A percentile compares a stretch with the other conserved stretches of the same genome.
Conservation (phyloP, 2,888 invertebrate genomes). For the Thyatira batis region DNA sequence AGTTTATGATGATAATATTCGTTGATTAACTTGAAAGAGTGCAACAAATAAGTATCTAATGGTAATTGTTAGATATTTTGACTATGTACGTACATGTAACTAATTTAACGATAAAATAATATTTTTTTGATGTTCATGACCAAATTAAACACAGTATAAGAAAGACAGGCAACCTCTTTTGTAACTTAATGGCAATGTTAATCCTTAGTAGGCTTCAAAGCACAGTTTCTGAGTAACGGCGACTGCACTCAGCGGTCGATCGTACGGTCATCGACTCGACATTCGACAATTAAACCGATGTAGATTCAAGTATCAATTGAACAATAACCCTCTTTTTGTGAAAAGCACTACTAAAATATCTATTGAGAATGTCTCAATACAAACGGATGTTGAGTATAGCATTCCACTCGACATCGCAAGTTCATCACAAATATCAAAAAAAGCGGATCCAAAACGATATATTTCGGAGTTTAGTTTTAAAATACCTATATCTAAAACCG, state of each 20-base stretch:
- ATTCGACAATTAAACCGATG: slow-evolving; percentile 69
- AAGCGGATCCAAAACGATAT: too few species aligned
- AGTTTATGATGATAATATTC: not conserved
- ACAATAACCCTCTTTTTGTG: slow-evolving; percentile 19
- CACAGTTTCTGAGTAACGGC: slow-evolving; percentile 20
- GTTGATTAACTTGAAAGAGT: too few species aligned
- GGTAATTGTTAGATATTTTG: too few species aligned
- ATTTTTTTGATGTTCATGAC: too few species aligned
- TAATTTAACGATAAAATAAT: too few species aligned
- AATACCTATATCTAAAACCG: not conserved
- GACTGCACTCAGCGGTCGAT: slow-evolving; percentile 54
- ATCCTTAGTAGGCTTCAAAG: slow-evolving; percentile 9
- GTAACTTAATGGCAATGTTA: not conserved
- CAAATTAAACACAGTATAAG: not conserved
- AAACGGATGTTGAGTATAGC: too few species aligned
- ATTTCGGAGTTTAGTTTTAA: not conserved
- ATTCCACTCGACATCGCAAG: too few species aligned
- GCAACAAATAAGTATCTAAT: too few species aligned
- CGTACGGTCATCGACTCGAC: slow-evolving; percentile 71
- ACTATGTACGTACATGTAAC: too few species aligned
- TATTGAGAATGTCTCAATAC: too few species aligned
- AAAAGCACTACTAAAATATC: not conserved
- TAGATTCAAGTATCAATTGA: slow-evolving; percentile 45
- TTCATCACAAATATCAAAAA: too few species aligned
- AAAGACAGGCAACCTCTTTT: not conserved